Evolutionary conservation across 1,140 invertebrate species (phyloP).

Genomic region (Telenomus remus): DNA sequence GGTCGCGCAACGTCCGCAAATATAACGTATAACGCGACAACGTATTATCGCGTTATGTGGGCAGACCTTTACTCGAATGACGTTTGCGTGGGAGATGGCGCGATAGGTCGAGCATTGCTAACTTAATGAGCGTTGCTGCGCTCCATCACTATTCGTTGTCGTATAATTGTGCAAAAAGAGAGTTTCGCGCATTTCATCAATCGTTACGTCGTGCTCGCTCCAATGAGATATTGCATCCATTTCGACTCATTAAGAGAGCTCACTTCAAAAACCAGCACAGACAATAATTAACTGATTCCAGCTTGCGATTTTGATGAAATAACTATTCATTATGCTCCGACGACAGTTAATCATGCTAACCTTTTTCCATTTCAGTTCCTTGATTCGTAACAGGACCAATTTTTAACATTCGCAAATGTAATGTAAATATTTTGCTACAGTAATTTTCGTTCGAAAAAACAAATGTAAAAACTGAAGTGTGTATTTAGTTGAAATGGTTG

Average conservation of each 20-base stretch:
- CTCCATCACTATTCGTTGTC: constrained; percentile 54
- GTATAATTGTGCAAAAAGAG: constrained; percentile 48
- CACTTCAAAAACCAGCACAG: constrained; percentile 14
- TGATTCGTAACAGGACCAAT: too few species aligned
- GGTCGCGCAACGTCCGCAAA: constrained; percentile 51
- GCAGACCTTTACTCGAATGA: constrained; percentile 57
- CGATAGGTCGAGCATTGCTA: constrained; percentile 61
- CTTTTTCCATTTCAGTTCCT: background rate
- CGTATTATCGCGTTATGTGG: constrained; percentile 59
- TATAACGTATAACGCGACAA: constrained; percentile 61
- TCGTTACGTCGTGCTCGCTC: constrained; percentile 22
- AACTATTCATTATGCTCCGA: constrained; percentile 11
- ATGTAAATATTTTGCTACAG: too few species aligned
- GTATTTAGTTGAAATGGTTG: too few species aligned
- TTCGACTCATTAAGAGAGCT: constrained; percentile 28
- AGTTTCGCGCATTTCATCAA: constrained; percentile 48
- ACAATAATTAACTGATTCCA: constrained; percentile 29
- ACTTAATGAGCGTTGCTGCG: constrained; percentile 61
- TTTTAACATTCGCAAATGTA: too few species aligned
- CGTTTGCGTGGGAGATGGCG: constrained; percentile 62
- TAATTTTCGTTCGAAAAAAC: too few species aligned
- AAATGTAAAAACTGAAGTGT: too few species aligned
- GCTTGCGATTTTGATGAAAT: constrained; percentile 16
- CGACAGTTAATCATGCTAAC: constrained; percentile 13
- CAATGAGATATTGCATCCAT: constrained; percentile 46